These are phyloP conservation scores for Pogonomyrmex californicus DNA, from an alignment of 1,140 invertebrate genomes.

Conservation along the genomic window DNA sequence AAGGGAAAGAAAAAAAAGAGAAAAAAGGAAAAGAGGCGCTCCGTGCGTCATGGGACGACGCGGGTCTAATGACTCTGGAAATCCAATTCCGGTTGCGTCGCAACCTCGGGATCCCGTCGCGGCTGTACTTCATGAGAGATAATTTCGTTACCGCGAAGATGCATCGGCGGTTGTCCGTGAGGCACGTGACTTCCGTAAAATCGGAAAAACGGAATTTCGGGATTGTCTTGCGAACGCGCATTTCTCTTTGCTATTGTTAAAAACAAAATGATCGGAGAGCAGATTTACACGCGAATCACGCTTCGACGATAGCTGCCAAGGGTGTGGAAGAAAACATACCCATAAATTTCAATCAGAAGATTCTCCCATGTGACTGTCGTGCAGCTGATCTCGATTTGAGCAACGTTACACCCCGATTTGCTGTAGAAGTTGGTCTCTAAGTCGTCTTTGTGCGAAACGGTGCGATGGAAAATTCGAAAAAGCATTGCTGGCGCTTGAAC, in stretches of 20 bases:
- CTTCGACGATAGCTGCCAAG: background rate
- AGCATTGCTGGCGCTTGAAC: constrained; percentile 24
- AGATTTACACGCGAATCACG: background rate
- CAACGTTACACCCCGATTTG: constrained; percentile 52
- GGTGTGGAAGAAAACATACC: background rate
- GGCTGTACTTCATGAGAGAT: constrained; percentile 22
- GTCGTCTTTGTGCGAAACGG: constrained; percentile 42
- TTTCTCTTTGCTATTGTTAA: background rate
- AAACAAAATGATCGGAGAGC: background rate
- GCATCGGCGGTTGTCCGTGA: constrained; percentile 12
- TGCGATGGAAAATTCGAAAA: background rate
- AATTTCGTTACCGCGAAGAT: constrained; percentile 54
- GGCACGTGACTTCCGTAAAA: constrained; percentile 19
- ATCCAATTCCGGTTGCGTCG: constrained; percentile 78
- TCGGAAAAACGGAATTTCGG: background rate
- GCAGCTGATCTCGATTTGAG: constrained; percentile 66
- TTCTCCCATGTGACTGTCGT: constrained; percentile 42
- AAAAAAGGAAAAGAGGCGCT: constrained; percentile 56
- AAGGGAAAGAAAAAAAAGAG: constrained; percentile 53
- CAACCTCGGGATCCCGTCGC: constrained; percentile 31
- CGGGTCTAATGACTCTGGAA: constrained; percentile 81
- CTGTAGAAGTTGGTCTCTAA: constrained; percentile 33
- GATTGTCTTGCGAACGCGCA: background rate
- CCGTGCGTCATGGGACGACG: constrained; percentile 78
- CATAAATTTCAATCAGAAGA: constrained; percentile 51